Percentiles rank a stretch among this genome's conserved stretches.
Evolutionary conservation across 2,888 invertebrate genomes (phyloP).

Genomic region (Leucozona laternaria): DNA sequence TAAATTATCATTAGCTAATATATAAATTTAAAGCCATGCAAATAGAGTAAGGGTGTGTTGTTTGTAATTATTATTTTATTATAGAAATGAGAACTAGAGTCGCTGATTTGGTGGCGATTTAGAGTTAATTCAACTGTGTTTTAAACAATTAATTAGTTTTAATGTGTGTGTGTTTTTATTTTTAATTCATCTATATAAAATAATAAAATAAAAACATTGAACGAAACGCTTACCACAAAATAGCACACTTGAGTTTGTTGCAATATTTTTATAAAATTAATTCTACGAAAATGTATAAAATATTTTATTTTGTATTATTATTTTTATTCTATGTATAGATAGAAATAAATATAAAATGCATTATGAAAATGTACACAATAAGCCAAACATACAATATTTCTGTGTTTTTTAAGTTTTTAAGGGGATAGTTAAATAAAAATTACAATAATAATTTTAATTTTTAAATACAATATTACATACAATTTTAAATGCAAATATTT

Average conservation of each 20-base stretch:
- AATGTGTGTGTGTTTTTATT: slow-evolving; percentile 27
- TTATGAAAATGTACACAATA: slow-evolving; percentile 68
- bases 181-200: slow-evolving; percentile 17
- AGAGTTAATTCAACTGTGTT: slow-evolving; percentile 43
- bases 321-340: slow-evolving; percentile 11
- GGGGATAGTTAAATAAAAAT: slow-evolving; percentile 32
- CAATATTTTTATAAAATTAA: slow-evolving; percentile 39
- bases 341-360: slow-evolving; percentile 59
- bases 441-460: slow-evolving; percentile 39
- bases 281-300: slow-evolving; percentile 30
- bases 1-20: slow-evolving; percentile 46
- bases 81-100: slow-evolving; percentile 16
- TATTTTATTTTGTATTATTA: slow-evolving; percentile 19
- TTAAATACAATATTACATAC: slow-evolving; percentile 62
- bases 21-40: slow-evolving; percentile 69
- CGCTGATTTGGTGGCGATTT: slow-evolving; percentile 66
- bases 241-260: slow-evolving; percentile 58
- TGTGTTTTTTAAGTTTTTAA: slow-evolving; percentile 16
- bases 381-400: slow-evolving; percentile 62
- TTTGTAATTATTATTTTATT: not conserved
- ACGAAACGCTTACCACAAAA: slow-evolving; percentile 55
- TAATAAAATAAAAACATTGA: slow-evolving; percentile 32
- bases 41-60: slow-evolving; percentile 47
- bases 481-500: slow-evolving; percentile 62
- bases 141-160: slow-evolving; percentile 23